Conservation (phyloP, 2,113 vertebrate species). For the Artemisiospiza belli region DNA sequence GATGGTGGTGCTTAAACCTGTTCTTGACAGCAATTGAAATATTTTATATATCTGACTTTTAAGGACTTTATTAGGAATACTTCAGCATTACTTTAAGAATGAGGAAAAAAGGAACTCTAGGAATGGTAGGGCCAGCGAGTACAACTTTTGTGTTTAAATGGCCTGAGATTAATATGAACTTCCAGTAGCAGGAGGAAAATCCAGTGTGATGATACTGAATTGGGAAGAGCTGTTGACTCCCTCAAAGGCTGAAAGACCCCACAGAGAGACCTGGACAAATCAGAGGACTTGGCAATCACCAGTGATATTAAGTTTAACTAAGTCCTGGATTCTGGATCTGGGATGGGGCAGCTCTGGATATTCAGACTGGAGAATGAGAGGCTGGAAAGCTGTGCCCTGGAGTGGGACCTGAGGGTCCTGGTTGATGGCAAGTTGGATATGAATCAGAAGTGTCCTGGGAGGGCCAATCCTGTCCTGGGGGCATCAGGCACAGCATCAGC, state of each 20-base stretch:
- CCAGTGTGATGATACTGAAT: rapidly evolving
- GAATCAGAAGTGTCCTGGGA: background rate
- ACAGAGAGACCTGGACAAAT: background rate
- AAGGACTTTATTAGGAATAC: background rate
- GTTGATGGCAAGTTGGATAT: background rate
- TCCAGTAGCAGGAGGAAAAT: background rate
- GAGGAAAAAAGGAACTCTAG: background rate
- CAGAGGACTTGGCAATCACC: background rate
- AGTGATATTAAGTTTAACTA: background rate
- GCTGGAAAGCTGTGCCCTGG: background rate
- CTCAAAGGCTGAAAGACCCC: background rate
- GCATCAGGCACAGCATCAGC: background rate
- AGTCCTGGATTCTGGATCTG: background rate
- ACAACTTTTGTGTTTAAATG: background rate
- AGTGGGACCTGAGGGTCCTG: background rate
- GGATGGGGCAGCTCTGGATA: no score
- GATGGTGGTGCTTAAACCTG: background rate
- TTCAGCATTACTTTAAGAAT: background rate
- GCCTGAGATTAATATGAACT: background rate
- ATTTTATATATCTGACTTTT: background rate
- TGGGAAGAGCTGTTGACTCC: background rate
- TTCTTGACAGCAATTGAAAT: background rate
- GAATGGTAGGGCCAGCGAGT: background rate
- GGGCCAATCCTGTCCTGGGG: rapidly evolving
- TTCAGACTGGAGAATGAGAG: background rate